Percentiles rank a stretch among this genome's conserved stretches.
Conservation (phyloP, 1,140 invertebrate genomes). For the Ctenoplectra terminalis region DNA sequence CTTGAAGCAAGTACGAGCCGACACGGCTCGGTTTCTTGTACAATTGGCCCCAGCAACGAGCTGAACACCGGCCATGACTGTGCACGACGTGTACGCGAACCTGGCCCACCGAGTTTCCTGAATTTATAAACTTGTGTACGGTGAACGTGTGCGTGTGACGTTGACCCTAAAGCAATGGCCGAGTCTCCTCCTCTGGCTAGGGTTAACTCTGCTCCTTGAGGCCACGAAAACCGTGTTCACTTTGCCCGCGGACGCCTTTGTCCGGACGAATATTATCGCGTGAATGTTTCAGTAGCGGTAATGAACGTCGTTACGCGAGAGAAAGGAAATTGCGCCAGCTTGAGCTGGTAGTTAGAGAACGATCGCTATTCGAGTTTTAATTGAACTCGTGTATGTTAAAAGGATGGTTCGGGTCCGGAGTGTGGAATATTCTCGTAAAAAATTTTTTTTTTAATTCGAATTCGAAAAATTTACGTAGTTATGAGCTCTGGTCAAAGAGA, state of each 20-base stretch:
- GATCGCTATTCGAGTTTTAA: no score
- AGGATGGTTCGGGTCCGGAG: background rate
- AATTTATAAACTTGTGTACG: slow-evolving; percentile 24
- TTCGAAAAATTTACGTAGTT: no score
- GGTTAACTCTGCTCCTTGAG: background rate
- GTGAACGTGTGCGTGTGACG: background rate
- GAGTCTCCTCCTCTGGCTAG: background rate
- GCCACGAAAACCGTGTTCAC: background rate
- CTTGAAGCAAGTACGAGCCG: slow-evolving; percentile 6
- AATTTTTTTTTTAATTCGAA: no score
- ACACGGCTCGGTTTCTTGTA: slow-evolving; percentile 18
- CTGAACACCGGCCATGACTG: background rate
- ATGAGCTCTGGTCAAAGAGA: no score
- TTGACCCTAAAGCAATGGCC: slow-evolving; percentile 30
- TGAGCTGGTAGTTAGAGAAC: no score
- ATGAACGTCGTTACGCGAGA: background rate
- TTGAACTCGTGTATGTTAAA: no score
- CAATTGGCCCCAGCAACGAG: background rate
- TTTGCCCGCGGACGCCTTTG: background rate
- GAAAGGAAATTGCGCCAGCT: background rate
- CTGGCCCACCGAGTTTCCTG: background rate
- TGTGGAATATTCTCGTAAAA: no score
- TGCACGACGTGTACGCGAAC: background rate
- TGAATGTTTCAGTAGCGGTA: slow-evolving; percentile 1
- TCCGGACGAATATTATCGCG: background rate